Percentiles rank a stretch among this genome's conserved stretches.
phyloP scores from a whole-genome alignment of 1,140 invertebrate species.

The Teleogryllus occipitalis region DNA sequence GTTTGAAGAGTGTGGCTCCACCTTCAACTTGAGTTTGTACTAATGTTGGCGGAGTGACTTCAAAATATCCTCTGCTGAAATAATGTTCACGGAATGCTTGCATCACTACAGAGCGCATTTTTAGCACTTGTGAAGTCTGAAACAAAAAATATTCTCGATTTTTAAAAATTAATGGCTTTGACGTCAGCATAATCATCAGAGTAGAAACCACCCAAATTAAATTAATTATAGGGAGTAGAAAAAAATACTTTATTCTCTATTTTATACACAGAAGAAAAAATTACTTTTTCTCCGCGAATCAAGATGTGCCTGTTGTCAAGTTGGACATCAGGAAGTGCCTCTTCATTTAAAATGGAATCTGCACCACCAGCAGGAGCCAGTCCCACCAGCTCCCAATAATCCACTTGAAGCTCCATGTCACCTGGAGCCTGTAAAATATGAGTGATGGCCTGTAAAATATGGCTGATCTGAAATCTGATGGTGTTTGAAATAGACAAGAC shows the following conservation, averaged over 20 bases:
- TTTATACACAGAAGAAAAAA: too few species aligned
- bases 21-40: slow-evolving; percentile 96
- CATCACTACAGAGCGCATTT: slow-evolving; percentile 79
- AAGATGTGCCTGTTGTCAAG: slow-evolving; percentile 98
- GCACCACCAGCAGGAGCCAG: slow-evolving; percentile 92
- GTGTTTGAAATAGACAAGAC: too few species aligned
- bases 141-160: slow-evolving; percentile 23
- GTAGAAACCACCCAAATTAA: too few species aligned
- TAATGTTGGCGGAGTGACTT: slow-evolving; percentile 93
- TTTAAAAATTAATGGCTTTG: too few species aligned
- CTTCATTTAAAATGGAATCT: slow-evolving; percentile 95
- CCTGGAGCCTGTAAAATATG: slow-evolving; percentile 70
- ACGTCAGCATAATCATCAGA: too few species aligned
- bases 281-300: slow-evolving; percentile 93
- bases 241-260: too few species aligned
- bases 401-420: slow-evolving; percentile 85
- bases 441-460: not conserved
- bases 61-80: slow-evolving; percentile 71
- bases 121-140: slow-evolving; percentile 80
- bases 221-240: too few species aligned
- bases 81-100: slow-evolving; percentile 93
- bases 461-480: too few species aligned
- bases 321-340: slow-evolving; percentile 92
- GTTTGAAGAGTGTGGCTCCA: slow-evolving; percentile 93
- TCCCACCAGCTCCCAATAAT: slow-evolving; percentile 93